Conservation (phyloP, 2,888 invertebrate species). For the Zygaena filipendulae region DNA sequence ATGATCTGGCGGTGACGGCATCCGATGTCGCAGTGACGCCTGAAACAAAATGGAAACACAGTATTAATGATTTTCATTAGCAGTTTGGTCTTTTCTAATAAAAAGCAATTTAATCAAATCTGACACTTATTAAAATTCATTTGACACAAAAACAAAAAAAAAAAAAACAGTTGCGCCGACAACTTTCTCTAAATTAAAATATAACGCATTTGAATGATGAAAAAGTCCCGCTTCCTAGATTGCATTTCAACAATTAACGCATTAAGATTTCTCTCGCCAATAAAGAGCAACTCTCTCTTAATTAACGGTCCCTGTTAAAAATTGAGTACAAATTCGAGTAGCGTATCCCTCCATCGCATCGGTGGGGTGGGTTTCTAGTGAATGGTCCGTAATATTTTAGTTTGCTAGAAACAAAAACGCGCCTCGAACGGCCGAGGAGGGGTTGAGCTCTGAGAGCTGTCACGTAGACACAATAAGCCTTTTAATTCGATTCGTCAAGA, state of each 20-base stretch:
- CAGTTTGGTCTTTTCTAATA: constrained; percentile 8
- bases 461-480: constrained; percentile 70
- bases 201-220: constrained; percentile 57
- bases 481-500: constrained; percentile 69
- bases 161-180: constrained; percentile 20
- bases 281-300: constrained; percentile 61
- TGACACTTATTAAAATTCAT: constrained; percentile 34
- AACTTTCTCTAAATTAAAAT: constrained; percentile 48
- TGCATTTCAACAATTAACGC: constrained; percentile 69
- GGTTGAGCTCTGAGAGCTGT: constrained; percentile 38
- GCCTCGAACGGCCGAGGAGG: constrained; percentile 38
- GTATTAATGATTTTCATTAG: too few relatives aligned
- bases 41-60: constrained; percentile 40
- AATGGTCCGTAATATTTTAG: constrained; percentile 68
- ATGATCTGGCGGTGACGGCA: constrained; percentile 54
- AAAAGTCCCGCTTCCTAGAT: constrained; percentile 55
- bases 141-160: constrained; percentile 31
- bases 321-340: constrained; percentile 69
- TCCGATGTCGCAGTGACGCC: constrained; percentile 50
- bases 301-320: constrained; percentile 66
- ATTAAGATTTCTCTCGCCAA: constrained; percentile 62
- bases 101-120: constrained; percentile 17
- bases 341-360: constrained; percentile 45
- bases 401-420: constrained; percentile 64
- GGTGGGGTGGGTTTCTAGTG: constrained; percentile 47